A percentile compares a stretch with the other conserved stretches of the same genome.
Evolutionary conservation across 2,888 invertebrate genomes (phyloP).

Genomic region (Microplitis deprimator): DNA sequence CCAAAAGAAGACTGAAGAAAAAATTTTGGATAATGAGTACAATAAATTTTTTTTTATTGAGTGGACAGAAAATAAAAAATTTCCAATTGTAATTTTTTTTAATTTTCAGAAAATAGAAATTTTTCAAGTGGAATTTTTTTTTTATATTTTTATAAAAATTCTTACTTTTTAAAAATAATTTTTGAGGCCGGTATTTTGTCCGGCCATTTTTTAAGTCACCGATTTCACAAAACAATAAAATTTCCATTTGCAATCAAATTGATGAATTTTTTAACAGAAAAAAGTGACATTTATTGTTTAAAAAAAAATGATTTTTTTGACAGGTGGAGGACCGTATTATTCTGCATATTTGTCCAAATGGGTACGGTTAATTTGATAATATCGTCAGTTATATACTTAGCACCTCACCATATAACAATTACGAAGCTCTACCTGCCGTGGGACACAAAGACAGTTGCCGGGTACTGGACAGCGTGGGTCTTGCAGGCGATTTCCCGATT

Average conservation of each 20-base stretch:
- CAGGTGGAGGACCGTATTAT: constrained; percentile 35
- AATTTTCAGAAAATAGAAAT: background rate
- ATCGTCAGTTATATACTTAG: constrained; percentile 19
- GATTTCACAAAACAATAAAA: background rate
- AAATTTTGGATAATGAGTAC: too few species aligned
- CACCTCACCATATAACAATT: constrained; percentile 31
- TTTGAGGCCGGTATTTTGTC: too few species aligned
- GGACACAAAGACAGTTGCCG: constrained; percentile 16
- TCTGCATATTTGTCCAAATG: constrained; percentile 37
- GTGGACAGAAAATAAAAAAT: too few species aligned
- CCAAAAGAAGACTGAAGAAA: too few species aligned
- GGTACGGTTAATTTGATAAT: constrained; percentile 30
- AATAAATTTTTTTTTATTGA: too few species aligned
- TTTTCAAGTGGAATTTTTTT: background rate
- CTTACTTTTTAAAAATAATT: background rate
- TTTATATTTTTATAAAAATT: background rate
- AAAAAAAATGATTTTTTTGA: background rate
- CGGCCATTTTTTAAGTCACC: too few species aligned
- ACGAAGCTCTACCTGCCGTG: constrained; percentile 32
- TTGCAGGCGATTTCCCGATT: constrained; percentile 19
- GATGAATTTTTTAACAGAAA: too few species aligned
- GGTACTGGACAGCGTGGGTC: constrained; percentile 27
- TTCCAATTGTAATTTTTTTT: background rate
- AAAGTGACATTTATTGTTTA: too few species aligned
- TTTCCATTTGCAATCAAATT: background rate